phyloP scores from a whole-genome alignment of 2,113 vertebrate genomes.

The Crotophaga sulcirostris region DNA sequence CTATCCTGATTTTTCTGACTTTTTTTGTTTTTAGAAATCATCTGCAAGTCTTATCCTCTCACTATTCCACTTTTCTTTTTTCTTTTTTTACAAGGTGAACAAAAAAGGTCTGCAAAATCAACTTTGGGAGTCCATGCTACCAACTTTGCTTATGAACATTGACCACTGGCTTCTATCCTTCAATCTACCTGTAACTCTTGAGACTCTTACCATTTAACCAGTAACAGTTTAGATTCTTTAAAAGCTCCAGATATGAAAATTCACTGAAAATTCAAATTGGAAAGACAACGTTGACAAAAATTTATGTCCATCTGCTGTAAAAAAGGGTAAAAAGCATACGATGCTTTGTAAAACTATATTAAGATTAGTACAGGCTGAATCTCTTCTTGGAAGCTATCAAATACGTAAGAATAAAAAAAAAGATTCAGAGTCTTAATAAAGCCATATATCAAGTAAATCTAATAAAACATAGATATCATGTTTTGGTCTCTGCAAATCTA shows the following conservation, averaged over 20 bases:
- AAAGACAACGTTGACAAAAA: neutral
- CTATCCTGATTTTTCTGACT: fast-evolving
- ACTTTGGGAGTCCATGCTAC: neutral
- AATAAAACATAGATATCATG: neutral
- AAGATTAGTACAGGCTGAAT: neutral
- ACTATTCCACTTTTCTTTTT: neutral
- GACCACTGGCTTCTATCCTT: neutral
- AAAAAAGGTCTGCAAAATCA: neutral
- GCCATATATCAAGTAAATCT: neutral
- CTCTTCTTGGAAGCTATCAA: neutral
- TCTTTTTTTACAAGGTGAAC: neutral
- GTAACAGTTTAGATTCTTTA: neutral
- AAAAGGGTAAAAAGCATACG: neutral
- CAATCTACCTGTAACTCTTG: neutral
- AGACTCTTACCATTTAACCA: neutral
- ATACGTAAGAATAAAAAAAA: neutral
- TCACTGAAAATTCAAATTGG: neutral
- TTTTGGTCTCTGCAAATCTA: neutral
- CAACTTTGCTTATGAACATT: neutral
- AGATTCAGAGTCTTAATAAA: neutral
- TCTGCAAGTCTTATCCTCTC: neutral
- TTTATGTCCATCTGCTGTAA: neutral
- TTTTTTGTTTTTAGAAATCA: neutral
- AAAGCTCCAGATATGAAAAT: neutral
- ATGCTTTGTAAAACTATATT: neutral